These are phyloP conservation scores for Anseranas semipalmata DNA, from an alignment of 2,113 vertebrate species.

Conservation along the genomic window DNA sequence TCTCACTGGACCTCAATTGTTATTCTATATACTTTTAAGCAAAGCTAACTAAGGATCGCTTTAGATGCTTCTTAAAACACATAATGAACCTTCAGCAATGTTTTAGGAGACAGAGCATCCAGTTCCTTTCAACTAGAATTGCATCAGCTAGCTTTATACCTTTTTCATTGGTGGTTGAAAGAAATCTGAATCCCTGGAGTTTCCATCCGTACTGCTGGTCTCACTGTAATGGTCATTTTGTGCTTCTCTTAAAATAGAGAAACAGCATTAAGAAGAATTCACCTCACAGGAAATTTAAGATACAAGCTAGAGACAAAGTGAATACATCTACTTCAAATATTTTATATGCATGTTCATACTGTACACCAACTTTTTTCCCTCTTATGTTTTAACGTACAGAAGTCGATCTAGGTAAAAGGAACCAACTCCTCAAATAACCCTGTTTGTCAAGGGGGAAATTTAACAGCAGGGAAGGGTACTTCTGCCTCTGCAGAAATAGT, in stretches of 20 bases:
- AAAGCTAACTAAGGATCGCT: background rate
- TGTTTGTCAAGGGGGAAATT: background rate
- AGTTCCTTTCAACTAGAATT: background rate
- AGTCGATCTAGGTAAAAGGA: background rate
- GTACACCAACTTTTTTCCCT: background rate
- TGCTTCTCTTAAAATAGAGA: conserved; percentile 84
- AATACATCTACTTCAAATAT: conserved; percentile 38
- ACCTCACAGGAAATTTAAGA: conserved; percentile 57
- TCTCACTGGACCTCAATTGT: background rate
- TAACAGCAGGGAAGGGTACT: background rate
- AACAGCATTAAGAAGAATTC: conserved; percentile 61
- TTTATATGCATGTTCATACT: background rate
- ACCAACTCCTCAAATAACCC: background rate
- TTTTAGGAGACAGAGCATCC: background rate
- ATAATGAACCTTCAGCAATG: background rate
- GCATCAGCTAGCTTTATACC: conserved; percentile 74
- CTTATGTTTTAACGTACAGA: background rate
- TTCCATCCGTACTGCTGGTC: conserved; percentile 90
- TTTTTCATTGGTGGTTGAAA: conserved; percentile 95
- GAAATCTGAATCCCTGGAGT: conserved; percentile 92
- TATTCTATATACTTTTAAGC: background rate
- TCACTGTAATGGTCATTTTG: conserved; percentile 89
- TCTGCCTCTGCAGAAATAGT: background rate
- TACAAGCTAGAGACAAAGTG: conserved; percentile 52
- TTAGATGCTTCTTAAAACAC: background rate